Evolutionary conservation across 37 sponge, comb jelly and placozoan genomes (phyloP).

Genomic region (Cladorhizidae sp.): DNA sequence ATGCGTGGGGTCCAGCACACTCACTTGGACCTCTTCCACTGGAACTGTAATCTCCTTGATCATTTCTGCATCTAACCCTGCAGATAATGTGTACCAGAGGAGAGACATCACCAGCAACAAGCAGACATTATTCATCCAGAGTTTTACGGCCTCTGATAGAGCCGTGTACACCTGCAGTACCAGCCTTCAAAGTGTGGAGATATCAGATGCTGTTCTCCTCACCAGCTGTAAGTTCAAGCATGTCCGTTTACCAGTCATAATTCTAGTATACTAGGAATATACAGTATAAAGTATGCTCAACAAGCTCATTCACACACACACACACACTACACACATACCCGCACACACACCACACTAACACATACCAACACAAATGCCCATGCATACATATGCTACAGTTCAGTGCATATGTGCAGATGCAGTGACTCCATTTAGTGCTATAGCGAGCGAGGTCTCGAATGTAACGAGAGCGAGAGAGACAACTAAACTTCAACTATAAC

Average conservation of each 20-base stretch:
- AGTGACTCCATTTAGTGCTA: too few species aligned
- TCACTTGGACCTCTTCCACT: not conserved
- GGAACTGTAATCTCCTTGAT: not conserved
- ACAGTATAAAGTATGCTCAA: too few species aligned
- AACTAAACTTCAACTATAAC: too few species aligned
- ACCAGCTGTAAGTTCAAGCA: slow-evolving; percentile 16
- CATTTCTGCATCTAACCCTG: not conserved
- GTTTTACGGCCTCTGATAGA: not conserved
- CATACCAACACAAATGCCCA: too few species aligned
- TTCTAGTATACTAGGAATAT: too few species aligned
- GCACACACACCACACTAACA: too few species aligned
- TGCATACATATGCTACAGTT: too few species aligned
- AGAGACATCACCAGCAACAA: not conserved
- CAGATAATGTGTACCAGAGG: not conserved
- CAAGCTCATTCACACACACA: not conserved
- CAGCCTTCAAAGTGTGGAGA: not conserved
- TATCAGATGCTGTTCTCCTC: not conserved
- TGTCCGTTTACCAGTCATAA: not conserved
- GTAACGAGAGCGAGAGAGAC: too few species aligned
- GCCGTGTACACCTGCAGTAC: slow-evolving; percentile 6
- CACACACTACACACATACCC: not conserved
- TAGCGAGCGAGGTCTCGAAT: too few species aligned
- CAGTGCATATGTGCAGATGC: too few species aligned
- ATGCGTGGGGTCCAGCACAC: not conserved
- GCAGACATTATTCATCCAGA: not conserved